Evolutionary conservation across 2,113 vertebrate genomes (phyloP).

Genomic region (Melanostigma gelatinosum): DNA sequence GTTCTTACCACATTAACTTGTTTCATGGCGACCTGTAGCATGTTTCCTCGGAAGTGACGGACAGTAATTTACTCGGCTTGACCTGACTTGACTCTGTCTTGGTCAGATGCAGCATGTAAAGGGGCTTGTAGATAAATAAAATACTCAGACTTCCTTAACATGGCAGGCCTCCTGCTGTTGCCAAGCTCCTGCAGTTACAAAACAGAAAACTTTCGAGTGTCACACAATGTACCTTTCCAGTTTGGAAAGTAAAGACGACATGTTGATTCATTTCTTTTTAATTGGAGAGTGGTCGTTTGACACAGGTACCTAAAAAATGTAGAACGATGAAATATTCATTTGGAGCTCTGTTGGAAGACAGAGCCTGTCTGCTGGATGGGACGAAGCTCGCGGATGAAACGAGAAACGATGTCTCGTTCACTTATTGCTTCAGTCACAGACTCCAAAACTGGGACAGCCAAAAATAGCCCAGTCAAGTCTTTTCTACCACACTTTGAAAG

Average conservation of each 20-base stretch:
- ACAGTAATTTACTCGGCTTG: constrained; percentile 28
- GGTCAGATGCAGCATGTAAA: constrained; percentile 42
- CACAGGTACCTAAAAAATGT: constrained; percentile 63
- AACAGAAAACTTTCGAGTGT: constrained; percentile 2
- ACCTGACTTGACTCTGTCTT: constrained; percentile 12
- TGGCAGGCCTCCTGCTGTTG: constrained; percentile 1
- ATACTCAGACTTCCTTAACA: constrained; percentile 16
- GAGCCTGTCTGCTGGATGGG: constrained; percentile 30
- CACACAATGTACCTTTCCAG: constrained; percentile 20
- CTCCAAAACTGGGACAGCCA: constrained; percentile 50
- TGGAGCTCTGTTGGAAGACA: constrained; percentile 33
- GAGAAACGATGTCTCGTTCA: constrained; percentile 55
- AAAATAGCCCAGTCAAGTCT: constrained; percentile 58
- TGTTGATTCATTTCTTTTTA: constrained; percentile 56
- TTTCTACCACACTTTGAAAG: constrained; percentile 28
- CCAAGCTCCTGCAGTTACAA: constrained; percentile 6
- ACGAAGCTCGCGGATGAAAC: constrained; percentile 27
- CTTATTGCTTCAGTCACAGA: constrained; percentile 60
- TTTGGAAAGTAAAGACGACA: constrained; percentile 34
- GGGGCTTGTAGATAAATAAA: constrained; percentile 13
- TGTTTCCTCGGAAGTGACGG: constrained; percentile 33
- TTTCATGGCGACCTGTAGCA: neutral
- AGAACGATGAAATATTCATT: constrained; percentile 57
- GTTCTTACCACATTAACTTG: neutral
- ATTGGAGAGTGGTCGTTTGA: constrained; percentile 42